Base-by-base conservation (phyloP, 2,888 invertebrate species). In the Aradus depressus region DNA sequence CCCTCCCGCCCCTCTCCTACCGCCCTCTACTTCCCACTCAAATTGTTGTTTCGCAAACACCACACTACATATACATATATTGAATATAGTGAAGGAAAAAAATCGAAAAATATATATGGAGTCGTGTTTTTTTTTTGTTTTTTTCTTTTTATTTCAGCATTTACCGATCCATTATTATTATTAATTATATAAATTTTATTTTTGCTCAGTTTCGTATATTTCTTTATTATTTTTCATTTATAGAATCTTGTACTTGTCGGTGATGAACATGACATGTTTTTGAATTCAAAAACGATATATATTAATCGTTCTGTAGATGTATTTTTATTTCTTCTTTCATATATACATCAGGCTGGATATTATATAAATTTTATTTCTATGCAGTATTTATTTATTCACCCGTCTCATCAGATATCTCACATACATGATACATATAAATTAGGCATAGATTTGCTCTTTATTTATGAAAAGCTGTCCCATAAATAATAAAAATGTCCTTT, bases 171-270 rank as follows among this genome's bases (percentile, higher is more conserved):
- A 50, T 55, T 50, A 51, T 52, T 34, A 44, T 35, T 51, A 55
- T 50, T 51, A 54, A 52, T 50, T 38, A 31, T 55, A 44, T 50
- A 25, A 52, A 28, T 34, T 38, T 56, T 25, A 41, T 32, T 51
- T 55, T 56, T 56, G 56, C 56, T 56, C 56, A 56, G 56, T 56
- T 51, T 51, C 44, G 44, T 55, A 48, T 53, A 53, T 43, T 51
- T 53, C 53, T 53, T 53, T 52, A 26, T 18, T 51, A 38, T 37
- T 43, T 44, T 51, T 51, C 37, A 49, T 53, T 47, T 53, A 28
- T 41, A 49, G 43, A 34, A 43, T 56, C 53, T 56, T 56, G 50
- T 56, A 56, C 56, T 53, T 53, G 53, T 28, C 43, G 49, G 39
- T 18, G 45, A 35, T 26, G 23, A 49, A 16, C 12, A 37, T 12